Conservation (phyloP, 2,113 vertebrate species). For the Dascyllus trimaculatus region DNA sequence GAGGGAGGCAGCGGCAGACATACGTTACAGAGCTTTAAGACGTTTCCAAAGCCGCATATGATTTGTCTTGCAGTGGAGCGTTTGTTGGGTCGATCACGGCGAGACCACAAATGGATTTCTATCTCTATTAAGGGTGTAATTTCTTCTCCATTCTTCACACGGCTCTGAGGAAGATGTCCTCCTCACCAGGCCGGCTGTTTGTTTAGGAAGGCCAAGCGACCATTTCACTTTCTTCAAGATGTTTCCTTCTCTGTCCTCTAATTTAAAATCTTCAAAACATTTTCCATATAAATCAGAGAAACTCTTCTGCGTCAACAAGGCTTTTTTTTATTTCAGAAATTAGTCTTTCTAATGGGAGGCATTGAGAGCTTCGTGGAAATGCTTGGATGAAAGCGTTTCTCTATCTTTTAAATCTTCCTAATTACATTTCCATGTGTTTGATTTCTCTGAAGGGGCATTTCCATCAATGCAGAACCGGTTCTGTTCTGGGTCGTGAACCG, state of each 20-base stretch:
- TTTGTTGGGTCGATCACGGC: slow-evolving; percentile 61
- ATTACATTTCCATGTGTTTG: slow-evolving; percentile 35
- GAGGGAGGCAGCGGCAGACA: slow-evolving; percentile 35
- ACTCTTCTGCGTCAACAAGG: not conserved
- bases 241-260: slow-evolving; percentile 8
- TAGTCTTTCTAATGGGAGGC: slow-evolving; percentile 22
- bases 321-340: not conserved
- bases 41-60: slow-evolving; percentile 65
- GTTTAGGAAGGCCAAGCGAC: slow-evolving; percentile 18
- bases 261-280: slow-evolving; percentile 31
- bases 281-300: slow-evolving; percentile 45
- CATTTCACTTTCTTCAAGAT: slow-evolving; percentile 33
- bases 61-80: slow-evolving; percentile 45
- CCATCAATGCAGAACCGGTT: not conserved
- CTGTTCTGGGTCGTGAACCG: not conserved
- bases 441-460: not conserved
- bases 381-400: not conserved
- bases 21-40: slow-evolving; percentile 56
- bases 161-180: slow-evolving; percentile 35
- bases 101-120: slow-evolving; percentile 58
- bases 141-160: slow-evolving; percentile 50
- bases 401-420: not conserved
- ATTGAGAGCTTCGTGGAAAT: slow-evolving; percentile 11
- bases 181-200: slow-evolving; percentile 40
- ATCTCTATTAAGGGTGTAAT: slow-evolving; percentile 61